These are phyloP conservation scores for Acanthosepion pharaonis DNA, from an alignment of 2,888 invertebrate species.

Conservation along the genomic window DNA sequence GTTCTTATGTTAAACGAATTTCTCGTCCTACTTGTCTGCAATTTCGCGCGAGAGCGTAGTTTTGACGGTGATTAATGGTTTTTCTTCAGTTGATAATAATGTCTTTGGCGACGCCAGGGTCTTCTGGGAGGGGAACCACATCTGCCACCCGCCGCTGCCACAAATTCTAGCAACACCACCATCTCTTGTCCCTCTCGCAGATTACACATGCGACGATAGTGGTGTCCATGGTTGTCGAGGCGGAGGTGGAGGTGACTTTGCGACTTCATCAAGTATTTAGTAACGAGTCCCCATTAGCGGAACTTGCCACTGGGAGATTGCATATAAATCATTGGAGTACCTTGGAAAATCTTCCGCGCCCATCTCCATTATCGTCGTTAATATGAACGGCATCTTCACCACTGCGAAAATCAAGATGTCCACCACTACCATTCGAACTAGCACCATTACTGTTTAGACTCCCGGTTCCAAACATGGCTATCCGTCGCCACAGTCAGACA, in stretches of 20 bases:
- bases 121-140: background rate
- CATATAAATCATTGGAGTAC: slow-evolving; percentile 11
- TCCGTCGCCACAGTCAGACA: background rate
- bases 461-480: background rate
- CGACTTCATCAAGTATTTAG: slow-evolving; percentile 33
- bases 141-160: background rate
- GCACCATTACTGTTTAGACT: background rate
- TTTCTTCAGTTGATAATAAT: background rate
- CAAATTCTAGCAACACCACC: background rate
- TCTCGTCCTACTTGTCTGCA: background rate
- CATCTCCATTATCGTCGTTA: slow-evolving; percentile 8
- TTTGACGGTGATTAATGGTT: background rate
- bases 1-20: background rate
- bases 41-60: background rate
- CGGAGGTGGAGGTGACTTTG: background rate
- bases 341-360: background rate
- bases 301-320: slow-evolving; percentile 17
- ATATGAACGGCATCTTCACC: background rate
- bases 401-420: background rate
- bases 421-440: background rate
- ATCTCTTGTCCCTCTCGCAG: background rate
- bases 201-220: background rate
- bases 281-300: slow-evolving; percentile 33
- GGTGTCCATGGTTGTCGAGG: background rate
- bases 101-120: background rate